phyloP scores from a whole-genome alignment of 1,140 invertebrate genomes.

The Agrypnia vestita region DNA sequence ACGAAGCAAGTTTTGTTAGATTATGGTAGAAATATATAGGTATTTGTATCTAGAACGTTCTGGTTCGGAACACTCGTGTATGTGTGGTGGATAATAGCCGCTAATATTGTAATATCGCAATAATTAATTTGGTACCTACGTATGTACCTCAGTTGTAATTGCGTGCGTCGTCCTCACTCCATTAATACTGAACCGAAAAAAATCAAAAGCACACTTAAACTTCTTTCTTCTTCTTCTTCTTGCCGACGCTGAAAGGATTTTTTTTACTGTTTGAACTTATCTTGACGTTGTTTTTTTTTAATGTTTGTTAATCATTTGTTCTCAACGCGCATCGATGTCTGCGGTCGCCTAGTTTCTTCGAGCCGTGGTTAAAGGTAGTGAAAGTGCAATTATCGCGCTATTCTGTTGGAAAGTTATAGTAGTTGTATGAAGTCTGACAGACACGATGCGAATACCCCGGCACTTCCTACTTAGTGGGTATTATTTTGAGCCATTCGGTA shows the following conservation, averaged over 20 bases:
- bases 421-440: background rate
- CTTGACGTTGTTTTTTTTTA: background rate
- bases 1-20: too few species aligned
- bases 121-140: background rate
- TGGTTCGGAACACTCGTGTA: too few species aligned
- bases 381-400: conserved; percentile 28
- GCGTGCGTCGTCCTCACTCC: too few species aligned
- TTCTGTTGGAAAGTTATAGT: background rate
- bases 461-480: conserved; percentile 4
- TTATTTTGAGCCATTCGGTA: background rate
- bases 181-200: too few species aligned
- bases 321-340: conserved; percentile 12
- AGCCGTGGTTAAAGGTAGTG: conserved; percentile 12
- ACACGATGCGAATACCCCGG: background rate
- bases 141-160: too few species aligned
- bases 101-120: background rate
- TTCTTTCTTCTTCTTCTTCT: too few species aligned
- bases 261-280: background rate
- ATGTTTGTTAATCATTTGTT: conserved; percentile 26
- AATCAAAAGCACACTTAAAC: too few species aligned
- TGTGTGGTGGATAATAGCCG: too few species aligned
- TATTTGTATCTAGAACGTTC: too few species aligned
- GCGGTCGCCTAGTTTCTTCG: background rate
- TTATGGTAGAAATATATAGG: too few species aligned
- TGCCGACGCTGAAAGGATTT: background rate